Evolutionary conservation across 2,113 vertebrate species (phyloP), one percentile per base, ranked within the genome.

Genomic region (Dinomys branickii): DNA sequence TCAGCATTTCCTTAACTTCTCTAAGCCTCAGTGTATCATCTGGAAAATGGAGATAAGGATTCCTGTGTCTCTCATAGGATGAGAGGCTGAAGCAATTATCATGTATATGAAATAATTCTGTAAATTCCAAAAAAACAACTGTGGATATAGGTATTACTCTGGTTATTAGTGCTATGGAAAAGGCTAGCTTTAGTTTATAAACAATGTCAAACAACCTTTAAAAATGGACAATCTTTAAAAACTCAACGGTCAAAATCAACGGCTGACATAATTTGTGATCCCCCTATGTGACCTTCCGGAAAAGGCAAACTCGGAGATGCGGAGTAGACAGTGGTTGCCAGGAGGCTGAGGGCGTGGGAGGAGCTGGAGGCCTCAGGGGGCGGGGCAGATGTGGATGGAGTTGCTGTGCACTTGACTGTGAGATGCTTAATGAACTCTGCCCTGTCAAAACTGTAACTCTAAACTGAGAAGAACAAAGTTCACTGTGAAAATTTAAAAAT

Each of bases 81-180:
- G 73, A 54, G 85, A 94, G 67, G 41, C 65, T 47, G 38, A 69
- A 75, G 78, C 58, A 90, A 13, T 17, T 61, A 84, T 35, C 30
- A 44, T 35, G 16, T 7, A n/a, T 41, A 41, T 80, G 35, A 73
- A 90, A 90, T 16, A 87, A 65, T 65, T 93, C 1, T 89, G 10
- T 89, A 80, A 92, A 56, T 84, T 89, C 73, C 83, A 88, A 78
- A 94, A 67, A 93, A 84, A n/a, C n/a, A 33, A n/a, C 1, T 75
- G 35, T 61, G 59, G 92, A 63, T 59, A 10, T 24, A 61, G 56
- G 5, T 80, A 75, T 78, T 52, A 80, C 61, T 58, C 82, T 56
- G 69, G 63, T 63, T 90, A 63, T 52, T 75, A 65, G 47, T 56
- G 65, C 61, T 85, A 63, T 9, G 71, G 41, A 50, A 81, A 86